Conservation (phyloP, 2,113 vertebrate genomes). For the Eulemur rufifrons region DNA sequence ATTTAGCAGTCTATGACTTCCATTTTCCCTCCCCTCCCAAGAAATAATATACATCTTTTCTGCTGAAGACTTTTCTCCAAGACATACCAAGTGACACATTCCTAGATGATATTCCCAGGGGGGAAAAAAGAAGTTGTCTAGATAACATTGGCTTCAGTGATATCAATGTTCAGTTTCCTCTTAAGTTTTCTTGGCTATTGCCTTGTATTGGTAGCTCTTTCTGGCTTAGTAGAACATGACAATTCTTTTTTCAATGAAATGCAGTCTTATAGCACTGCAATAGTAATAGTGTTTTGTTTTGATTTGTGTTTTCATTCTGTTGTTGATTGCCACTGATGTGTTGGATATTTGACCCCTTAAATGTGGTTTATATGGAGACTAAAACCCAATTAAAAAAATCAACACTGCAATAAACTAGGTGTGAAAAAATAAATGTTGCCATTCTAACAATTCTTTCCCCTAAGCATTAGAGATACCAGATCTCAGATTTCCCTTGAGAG, state of each 20-base stretch:
- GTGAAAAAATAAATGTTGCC: neutral
- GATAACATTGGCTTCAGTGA: neutral
- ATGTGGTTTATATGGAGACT: neutral
- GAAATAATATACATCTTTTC: neutral
- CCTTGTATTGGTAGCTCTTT: neutral
- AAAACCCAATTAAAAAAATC: conserved; percentile 24
- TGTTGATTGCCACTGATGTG: neutral
- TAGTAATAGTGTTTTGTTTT: neutral
- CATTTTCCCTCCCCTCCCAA: neutral
- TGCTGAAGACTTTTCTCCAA: neutral
- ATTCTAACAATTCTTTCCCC: neutral
- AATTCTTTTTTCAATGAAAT: neutral
- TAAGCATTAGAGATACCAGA: neutral
- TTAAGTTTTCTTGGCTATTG: neutral
- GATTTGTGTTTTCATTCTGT: neutral
- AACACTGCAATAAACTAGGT: neutral
- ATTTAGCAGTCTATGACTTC: neutral
- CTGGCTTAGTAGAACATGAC: neutral
- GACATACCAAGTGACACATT: neutral
- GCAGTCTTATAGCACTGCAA: neutral
- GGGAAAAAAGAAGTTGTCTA: neutral
- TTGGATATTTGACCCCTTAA: neutral
- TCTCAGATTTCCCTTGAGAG: neutral
- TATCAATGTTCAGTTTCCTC: neutral
- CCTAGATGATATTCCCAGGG: neutral